Evolutionary conservation across 1,140 invertebrate genomes (phyloP).

Genomic region (Atopsyche davidsoni): DNA sequence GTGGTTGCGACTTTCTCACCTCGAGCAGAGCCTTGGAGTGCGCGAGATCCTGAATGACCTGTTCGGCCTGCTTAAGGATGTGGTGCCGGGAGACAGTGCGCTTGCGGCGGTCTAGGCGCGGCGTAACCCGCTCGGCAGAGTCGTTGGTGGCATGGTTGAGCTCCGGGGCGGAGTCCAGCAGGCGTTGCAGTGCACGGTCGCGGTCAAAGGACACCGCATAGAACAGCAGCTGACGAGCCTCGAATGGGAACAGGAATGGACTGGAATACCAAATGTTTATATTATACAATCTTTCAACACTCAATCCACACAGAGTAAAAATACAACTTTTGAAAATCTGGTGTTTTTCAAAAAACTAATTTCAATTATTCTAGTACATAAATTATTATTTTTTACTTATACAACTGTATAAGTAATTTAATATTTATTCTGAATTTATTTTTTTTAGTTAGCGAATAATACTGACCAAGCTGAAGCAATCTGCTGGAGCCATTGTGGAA

Average conservation of each 20-base stretch:
- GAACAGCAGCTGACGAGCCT: constrained; percentile 90
- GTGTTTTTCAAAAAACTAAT: background rate
- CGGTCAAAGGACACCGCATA: constrained; percentile 96
- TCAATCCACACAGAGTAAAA: no score
- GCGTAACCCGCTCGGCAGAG: constrained; percentile 82
- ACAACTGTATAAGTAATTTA: no score
- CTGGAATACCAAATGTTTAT: constrained; percentile 44
- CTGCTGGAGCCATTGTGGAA: constrained; percentile 92
- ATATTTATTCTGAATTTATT: background rate
- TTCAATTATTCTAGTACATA: background rate
- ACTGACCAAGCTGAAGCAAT: constrained; percentile 82
- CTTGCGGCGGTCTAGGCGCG: constrained; percentile 86
- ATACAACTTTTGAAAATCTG: background rate
- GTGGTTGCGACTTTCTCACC: constrained; percentile 53
- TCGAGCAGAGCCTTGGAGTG: constrained; percentile 89
- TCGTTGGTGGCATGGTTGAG: constrained; percentile 58
- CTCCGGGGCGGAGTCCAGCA: constrained; percentile 85
- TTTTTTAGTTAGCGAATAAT: background rate
- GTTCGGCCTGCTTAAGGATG: constrained; percentile 92
- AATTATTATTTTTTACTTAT: background rate
- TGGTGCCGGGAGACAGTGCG: constrained; percentile 88
- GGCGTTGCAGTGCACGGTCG: constrained; percentile 85
- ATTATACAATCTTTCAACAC: no score
- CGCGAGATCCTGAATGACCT: constrained; percentile 89
- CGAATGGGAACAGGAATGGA: constrained; percentile 95